These are phyloP conservation scores for Cataglyphis rosenhaueri DNA, from an alignment of 2,888 invertebrate genomes.

Conservation along the genomic window DNA sequence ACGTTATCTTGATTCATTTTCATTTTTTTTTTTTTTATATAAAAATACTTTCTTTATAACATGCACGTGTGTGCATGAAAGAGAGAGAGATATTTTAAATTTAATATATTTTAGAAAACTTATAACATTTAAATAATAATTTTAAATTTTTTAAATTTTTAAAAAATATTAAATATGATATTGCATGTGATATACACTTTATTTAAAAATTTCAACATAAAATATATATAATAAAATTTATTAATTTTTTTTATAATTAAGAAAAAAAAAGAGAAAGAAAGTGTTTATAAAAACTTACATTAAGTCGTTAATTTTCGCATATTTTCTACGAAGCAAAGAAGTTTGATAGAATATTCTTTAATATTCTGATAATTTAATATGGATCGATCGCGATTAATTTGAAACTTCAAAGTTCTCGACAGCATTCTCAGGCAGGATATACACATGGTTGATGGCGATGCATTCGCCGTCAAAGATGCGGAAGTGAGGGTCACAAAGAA, in stretches of 20 bases:
- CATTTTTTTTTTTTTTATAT: neutral
- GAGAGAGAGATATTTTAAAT: neutral
- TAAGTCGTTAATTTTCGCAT: neutral
- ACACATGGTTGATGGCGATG: constrained; percentile 63
- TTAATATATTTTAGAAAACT: neutral
- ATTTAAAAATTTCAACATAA: neutral
- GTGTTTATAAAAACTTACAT: neutral
- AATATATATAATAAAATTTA: neutral
- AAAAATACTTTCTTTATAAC: neutral
- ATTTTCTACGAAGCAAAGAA: neutral
- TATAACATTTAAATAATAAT: neutral
- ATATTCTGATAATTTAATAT: neutral
- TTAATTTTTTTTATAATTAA: neutral
- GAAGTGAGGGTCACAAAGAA: constrained; percentile 64
- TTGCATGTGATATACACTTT: neutral
- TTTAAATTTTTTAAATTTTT: too few relatives aligned
- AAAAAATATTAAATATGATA: neutral
- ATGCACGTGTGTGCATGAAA: too few relatives aligned
- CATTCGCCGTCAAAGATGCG: constrained; percentile 63
- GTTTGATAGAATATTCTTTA: neutral
- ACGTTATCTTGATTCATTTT: neutral
- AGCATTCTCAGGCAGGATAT: constrained; percentile 39
- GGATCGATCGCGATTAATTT: constrained; percentile 14
- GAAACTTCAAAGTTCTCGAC: constrained; percentile 19
- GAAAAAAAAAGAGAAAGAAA: neutral